A percentile compares a stretch with the other conserved stretches of the same genome.
phyloP scores from a whole-genome alignment of 2,888 invertebrate genomes.

The Harpalus rubripes region DNA sequence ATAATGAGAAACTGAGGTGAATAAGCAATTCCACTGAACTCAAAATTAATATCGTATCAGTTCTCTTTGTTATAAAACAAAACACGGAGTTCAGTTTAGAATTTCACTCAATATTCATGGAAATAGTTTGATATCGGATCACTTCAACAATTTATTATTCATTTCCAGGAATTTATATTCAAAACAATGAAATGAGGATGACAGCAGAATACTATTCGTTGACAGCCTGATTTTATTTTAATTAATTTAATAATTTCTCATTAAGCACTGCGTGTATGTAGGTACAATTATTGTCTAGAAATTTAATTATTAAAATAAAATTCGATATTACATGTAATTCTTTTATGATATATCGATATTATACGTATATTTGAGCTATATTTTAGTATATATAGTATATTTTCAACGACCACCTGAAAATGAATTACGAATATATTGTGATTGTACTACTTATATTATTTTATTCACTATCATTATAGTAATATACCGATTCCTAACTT shows the following conservation, averaged over 20 bases:
- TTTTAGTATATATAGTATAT: too few relatives aligned
- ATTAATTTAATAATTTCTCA: not conserved
- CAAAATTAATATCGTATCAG: not conserved
- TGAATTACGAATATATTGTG: too few relatives aligned
- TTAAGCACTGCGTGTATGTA: not conserved
- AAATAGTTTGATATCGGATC: conserved; percentile 22
- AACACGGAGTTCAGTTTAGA: not conserved
- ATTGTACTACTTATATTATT: too few relatives aligned
- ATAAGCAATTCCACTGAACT: not conserved
- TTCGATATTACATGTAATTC: too few relatives aligned
- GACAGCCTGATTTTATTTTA: not conserved
- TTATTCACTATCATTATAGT: too few relatives aligned
- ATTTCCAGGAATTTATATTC: conserved; percentile 11
- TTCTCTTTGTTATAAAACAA: conserved; percentile 25
- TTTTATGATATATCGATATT: too few relatives aligned
- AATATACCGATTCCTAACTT: too few relatives aligned
- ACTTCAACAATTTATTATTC: conserved; percentile 5
- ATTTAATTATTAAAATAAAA: too few relatives aligned
- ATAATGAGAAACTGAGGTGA: not conserved
- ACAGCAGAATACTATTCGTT: not conserved
- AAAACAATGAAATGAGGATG: not conserved
- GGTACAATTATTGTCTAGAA: not conserved
- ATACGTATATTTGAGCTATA: too few relatives aligned
- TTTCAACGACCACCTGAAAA: too few relatives aligned
- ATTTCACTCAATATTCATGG: conserved; percentile 2